Evolutionary conservation across 2,797 vertebrate genomes (phyloP).

Genomic region (Philypnodon macrostomus): DNA sequence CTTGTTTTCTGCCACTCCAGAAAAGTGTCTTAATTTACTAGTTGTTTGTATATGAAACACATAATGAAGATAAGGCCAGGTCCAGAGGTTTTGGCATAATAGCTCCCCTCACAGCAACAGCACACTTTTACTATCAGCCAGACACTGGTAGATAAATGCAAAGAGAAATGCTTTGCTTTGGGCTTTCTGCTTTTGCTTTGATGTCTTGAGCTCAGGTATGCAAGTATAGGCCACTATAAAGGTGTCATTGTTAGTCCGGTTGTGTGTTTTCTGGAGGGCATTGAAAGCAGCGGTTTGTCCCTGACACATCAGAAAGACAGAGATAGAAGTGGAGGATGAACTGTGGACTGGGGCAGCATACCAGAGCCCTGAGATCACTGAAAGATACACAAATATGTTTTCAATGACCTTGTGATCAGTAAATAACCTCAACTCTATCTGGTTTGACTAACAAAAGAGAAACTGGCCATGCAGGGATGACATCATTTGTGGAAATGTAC

Average conservation of each 20-base stretch:
- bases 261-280: constrained; percentile 38
- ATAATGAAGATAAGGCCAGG: constrained; percentile 60
- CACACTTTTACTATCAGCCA: constrained; percentile 43
- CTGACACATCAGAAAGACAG: constrained; percentile 20
- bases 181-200: constrained; percentile 32
- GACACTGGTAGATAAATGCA: constrained; percentile 62
- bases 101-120: constrained; percentile 49
- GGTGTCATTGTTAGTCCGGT: constrained; percentile 21
- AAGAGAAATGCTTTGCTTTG: constrained; percentile 47
- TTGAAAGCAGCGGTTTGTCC: constrained; percentile 21
- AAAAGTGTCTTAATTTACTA: constrained; percentile 40
- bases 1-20: constrained; percentile 25
- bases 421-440: constrained; percentile 33
- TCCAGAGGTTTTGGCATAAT: constrained; percentile 46
- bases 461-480: constrained; percentile 23
- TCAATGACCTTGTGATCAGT: constrained; percentile 13
- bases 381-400: constrained; percentile 36
- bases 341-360: constrained; percentile 51
- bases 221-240: constrained; percentile 38
- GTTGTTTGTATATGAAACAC: constrained; percentile 50
- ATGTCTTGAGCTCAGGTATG: constrained; percentile 34
- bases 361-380: constrained; percentile 56
- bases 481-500: constrained; percentile 8
- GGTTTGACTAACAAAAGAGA: constrained; percentile 28
- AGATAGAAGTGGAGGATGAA: constrained; percentile 26